phyloP scores from a whole-genome alignment of 2,888 invertebrate genomes.

The Norana najaformis region DNA sequence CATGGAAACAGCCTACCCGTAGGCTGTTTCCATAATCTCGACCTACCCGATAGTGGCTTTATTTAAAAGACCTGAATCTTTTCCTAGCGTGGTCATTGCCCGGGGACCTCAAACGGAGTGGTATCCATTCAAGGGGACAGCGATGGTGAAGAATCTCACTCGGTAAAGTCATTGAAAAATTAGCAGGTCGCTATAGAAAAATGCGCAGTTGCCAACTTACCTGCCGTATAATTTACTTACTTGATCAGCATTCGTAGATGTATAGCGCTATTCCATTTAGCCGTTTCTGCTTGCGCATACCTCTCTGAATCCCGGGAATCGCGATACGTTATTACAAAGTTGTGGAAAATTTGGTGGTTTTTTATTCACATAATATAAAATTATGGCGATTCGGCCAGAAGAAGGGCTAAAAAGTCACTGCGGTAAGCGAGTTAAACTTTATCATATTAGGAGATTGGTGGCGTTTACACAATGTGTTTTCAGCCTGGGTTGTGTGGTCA shows the following conservation, averaged over 20 bases:
- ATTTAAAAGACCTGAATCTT: too few relatives aligned
- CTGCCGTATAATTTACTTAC: too few relatives aligned
- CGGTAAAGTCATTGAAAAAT: too few relatives aligned
- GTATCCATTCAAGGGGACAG: too few relatives aligned
- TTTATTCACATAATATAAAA: not conserved
- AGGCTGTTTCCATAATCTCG: too few relatives aligned
- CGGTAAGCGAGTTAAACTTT: not conserved
- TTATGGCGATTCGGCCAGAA: not conserved
- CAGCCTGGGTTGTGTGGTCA: not conserved
- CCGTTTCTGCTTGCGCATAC: not conserved
- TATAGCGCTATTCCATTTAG: not conserved
- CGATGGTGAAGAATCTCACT: too few relatives aligned
- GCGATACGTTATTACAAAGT: not conserved
- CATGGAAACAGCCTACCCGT: too few relatives aligned
- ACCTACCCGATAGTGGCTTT: too few relatives aligned
- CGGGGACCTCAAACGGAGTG: too few relatives aligned
- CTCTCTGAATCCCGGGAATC: not conserved
- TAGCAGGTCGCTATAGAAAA: too few relatives aligned
- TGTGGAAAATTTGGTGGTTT: not conserved
- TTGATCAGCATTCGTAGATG: not conserved
- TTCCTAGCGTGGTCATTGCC: too few relatives aligned
- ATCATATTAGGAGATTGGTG: not conserved
- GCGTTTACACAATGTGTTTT: not conserved
- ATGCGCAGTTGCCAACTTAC: too few relatives aligned
- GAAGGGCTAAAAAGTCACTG: not conserved